These are phyloP conservation scores for Misgurnus mizolepis DNA, from an alignment of 2,113 vertebrate genomes.

Conservation along the genomic window DNA sequence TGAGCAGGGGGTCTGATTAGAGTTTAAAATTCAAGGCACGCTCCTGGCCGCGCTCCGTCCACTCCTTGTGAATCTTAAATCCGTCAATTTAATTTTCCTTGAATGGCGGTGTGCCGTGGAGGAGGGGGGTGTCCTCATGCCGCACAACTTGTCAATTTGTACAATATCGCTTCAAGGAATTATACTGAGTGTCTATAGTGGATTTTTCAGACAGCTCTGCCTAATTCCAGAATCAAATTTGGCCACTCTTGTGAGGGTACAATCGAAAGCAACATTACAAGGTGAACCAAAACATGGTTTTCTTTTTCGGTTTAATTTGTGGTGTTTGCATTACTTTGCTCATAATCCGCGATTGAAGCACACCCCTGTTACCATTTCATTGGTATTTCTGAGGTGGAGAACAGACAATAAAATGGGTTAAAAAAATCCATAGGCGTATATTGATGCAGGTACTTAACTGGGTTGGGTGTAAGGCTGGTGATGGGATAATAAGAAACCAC, in stretches of 20 bases:
- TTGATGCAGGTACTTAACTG: too few relatives aligned
- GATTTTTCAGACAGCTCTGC: conserved; percentile 16
- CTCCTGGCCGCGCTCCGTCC: not conserved
- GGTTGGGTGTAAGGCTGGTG: too few relatives aligned
- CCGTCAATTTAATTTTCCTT: conserved; percentile 26
- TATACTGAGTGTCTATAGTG: conserved; percentile 3
- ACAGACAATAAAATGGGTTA: too few relatives aligned
- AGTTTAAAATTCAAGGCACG: conserved; percentile 36
- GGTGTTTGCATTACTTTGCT: not conserved
- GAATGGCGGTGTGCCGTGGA: conserved; percentile 5
- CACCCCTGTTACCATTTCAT: too few relatives aligned
- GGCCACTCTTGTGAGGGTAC: not conserved
- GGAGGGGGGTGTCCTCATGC: conserved; percentile 23
- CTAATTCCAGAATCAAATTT: not conserved
- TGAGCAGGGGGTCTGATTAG: conserved; percentile 29
- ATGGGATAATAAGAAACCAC: too few relatives aligned
- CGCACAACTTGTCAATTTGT: conserved; percentile 16
- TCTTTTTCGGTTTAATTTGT: not conserved
- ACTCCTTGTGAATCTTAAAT: conserved; percentile 24
- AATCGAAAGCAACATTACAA: not conserved
- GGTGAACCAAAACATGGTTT: not conserved
- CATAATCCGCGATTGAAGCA: too few relatives aligned
- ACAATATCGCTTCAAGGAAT: conserved; percentile 22
- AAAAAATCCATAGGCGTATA: too few relatives aligned
- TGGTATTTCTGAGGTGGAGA: too few relatives aligned